Base-by-base conservation (phyloP, 2,797 vertebrate species). In the Manis javanica region DNA sequence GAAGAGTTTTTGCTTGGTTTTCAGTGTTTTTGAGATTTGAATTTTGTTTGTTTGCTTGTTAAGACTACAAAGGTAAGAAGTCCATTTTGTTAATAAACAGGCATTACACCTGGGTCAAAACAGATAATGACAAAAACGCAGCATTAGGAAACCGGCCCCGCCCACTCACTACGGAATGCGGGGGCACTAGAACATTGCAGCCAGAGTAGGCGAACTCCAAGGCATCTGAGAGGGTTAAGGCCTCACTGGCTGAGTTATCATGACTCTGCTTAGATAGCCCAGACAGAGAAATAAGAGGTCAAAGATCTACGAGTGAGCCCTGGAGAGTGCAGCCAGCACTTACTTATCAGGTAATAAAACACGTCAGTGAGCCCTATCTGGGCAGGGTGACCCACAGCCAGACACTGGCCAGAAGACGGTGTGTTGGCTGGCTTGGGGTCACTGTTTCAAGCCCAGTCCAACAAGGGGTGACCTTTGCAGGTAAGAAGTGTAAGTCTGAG, bases 401-500 rank as follows among this genome's bases (percentile, higher is more conserved):
- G 57, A 15, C 19, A 55, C 26, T 16, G 29, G 31, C n/a, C 42
- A 85, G 71, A 93, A 79, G 79, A 37, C 34, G 18, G 16, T 46
- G 18, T 16, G 16, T 23, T 37, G 15, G 78, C 53, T 23, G 7
- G 42, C 57, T 72, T 7, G 3, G 0, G 4, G 15, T 64, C 78
- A 23, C 19, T 55, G 0, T 37, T 61, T 31, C 18, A 90, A 91
- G 51, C n/a, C 24, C 77, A 86, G 19, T 9, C 42, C 72, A 81
- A 63, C 21, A 94, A 93, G 66, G 23, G 34, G 18, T 39, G 94
- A 16, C 31, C 88, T 88, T 63, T 2, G 64, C 63, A 84, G 81
- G 68, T 90, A n/a, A 83, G 75, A 87, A 59, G 13, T 46, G 12
- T 51, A 96, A 92, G 85, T 87, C 24, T 66, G 71, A 78, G 66